A percentile compares a stretch with the other conserved stretches of the same genome.
phyloP scores from a whole-genome alignment of 2,888 invertebrate genomes.

The Mesorhabditis belari region DNA sequence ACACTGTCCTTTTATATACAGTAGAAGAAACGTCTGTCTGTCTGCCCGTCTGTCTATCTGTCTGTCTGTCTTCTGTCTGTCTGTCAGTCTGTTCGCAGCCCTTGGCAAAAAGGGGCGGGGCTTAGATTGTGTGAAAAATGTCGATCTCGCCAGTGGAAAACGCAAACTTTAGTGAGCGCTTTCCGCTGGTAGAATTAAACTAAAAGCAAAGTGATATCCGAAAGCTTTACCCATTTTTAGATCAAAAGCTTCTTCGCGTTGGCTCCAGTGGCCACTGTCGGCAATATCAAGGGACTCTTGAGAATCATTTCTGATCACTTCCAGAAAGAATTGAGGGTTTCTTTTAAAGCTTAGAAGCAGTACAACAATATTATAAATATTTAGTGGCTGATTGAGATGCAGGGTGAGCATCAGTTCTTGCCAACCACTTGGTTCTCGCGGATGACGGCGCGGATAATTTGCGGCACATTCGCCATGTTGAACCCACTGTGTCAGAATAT shows the following conservation, averaged over 20 bases:
- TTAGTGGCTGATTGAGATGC: slow-evolving; percentile 1
- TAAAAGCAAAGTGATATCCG: too few relatives aligned
- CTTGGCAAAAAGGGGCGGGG: too few relatives aligned
- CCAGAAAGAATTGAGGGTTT: neutral
- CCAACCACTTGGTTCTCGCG: neutral
- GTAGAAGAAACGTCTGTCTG: too few relatives aligned
- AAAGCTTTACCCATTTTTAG: too few relatives aligned
- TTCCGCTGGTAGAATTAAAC: too few relatives aligned
- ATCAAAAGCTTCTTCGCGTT: slow-evolving; percentile 3
- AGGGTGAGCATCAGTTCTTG: slow-evolving; percentile 1
- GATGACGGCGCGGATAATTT: slow-evolving; percentile 3
- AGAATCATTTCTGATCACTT: neutral
- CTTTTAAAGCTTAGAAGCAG: neutral
- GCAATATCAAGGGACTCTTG: neutral
- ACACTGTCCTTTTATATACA: too few relatives aligned
- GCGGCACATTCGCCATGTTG: neutral
- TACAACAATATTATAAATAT: neutral
- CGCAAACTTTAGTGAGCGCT: too few relatives aligned
- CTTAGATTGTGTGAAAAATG: too few relatives aligned
- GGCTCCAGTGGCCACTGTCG: slow-evolving; percentile 3
- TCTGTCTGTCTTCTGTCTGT: too few relatives aligned
- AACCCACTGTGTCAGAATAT: slow-evolving; percentile 1
- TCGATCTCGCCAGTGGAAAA: too few relatives aligned
- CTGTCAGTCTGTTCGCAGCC: too few relatives aligned
- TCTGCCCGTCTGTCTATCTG: too few relatives aligned